Percentiles rank a stretch among this genome's conserved stretches.
Conservation (phyloP, 2,113 vertebrate genomes). For the Chionis minor region DNA sequence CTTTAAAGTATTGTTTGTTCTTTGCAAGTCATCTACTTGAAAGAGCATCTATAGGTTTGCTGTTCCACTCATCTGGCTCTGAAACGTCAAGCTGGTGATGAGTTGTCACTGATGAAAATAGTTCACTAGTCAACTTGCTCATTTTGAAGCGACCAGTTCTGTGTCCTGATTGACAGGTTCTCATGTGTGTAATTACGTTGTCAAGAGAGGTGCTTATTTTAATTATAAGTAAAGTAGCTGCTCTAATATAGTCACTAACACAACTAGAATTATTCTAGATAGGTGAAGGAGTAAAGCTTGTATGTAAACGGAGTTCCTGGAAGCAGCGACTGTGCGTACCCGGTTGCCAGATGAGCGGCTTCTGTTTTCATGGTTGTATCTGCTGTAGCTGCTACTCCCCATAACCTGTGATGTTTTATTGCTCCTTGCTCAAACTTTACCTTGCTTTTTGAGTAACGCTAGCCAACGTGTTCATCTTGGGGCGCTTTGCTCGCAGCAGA, state of each 20-base stretch:
- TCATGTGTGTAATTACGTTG: not conserved
- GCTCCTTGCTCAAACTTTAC: not conserved
- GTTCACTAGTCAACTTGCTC: not conserved
- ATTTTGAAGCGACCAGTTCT: not conserved
- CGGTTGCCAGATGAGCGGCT: not conserved
- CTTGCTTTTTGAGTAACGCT: not conserved
- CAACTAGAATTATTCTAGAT: fast-evolving
- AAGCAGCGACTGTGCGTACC: not conserved
- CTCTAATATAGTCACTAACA: not conserved
- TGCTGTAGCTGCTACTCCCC: not conserved
- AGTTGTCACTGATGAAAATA: not conserved
- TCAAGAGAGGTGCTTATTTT: not conserved
- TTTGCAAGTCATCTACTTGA: not conserved
- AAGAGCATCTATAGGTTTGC: not conserved
- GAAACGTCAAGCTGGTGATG: not conserved
- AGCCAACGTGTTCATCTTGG: fast-evolving
- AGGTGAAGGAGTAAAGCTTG: not conserved
- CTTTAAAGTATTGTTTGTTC: not conserved
- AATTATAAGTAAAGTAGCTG: not conserved
- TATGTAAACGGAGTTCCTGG: not conserved
- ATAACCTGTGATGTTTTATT: not conserved
- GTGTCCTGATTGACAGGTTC: constrained; percentile 4
- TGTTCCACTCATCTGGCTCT: not conserved
- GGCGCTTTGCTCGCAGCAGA: not conserved
- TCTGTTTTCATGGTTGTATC: not conserved